Evolutionary conservation across 2,797 vertebrate genomes (phyloP), one percentile per base, ranked within the genome.

Genomic region (Eospalax fontanierii): DNA sequence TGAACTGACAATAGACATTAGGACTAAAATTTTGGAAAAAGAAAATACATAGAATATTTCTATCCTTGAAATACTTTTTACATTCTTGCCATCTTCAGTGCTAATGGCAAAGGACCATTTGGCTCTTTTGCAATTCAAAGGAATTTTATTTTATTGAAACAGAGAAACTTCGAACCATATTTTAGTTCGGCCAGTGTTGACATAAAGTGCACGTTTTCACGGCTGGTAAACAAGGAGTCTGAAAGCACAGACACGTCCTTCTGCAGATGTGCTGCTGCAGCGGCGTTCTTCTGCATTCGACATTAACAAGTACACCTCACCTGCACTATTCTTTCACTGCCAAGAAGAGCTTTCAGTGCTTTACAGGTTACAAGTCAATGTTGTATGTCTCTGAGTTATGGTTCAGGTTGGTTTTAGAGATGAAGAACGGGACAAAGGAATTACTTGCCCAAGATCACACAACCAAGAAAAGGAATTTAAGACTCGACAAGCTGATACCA

Each of bases 131-230:
- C 38, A 86, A 89, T 33, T 19, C 15, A 86, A 87, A 93, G 70
- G 24, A 61, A 87, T 87, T 95, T 89, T n/a, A 76, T 90, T 95
- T 95, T 83, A 57, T 7, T 46, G 24, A 66, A 87, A 94, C 78
- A 61, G 50, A 66, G 33, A 88, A 74, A 2, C 70, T 38, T 12
- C 9, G 61, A 61, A 63, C 4, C 11, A 35, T n/a, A 74, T 87
- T 54, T 92, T 76, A 74, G 43, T 73, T 61, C 65, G 18, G 50
- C 74, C 24, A 54, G 33, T 28, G 71, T 19, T 84, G 21, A 78
- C 14, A 16, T 24, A 50, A 81, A 50, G 75, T 68, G 2, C 28
- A 2, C 14, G 26, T 46, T 40, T 40, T 68, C 38, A 30, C 1
- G 18, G 21, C 46, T 61, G 33, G 30, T 26, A 63, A 90, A 87